Percentiles rank a stretch among this genome's conserved stretches.
phyloP scores from a whole-genome alignment of 2,113 vertebrate species.

The Eolophus roseicapilla region DNA sequence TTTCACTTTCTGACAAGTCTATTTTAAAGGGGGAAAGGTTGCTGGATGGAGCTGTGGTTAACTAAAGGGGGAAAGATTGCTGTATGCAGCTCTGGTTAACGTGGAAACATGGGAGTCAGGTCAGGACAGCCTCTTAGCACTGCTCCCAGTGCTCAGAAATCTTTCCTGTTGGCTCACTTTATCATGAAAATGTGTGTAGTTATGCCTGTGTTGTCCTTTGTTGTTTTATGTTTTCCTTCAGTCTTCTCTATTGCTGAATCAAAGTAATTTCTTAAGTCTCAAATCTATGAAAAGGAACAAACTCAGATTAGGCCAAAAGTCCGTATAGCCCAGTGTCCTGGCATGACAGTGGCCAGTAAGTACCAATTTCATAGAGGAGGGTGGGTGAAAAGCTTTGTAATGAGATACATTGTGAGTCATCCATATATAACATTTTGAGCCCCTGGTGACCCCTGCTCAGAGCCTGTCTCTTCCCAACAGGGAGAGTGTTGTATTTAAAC shows the following conservation, averaged over 20 bases:
- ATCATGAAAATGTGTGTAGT: not conserved
- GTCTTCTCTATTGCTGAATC: not conserved
- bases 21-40: not conserved
- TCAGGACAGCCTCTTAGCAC: not conserved
- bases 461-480: not conserved
- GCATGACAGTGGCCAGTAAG: not conserved
- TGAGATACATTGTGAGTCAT: not conserved
- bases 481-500: not conserved
- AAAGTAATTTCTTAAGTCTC: not conserved
- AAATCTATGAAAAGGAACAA: not conserved
- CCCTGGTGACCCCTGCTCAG: not conserved
- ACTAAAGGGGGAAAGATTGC: not conserved
- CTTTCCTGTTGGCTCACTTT: not conserved
- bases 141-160: not conserved
- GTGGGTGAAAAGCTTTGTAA: not conserved
- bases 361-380: not conserved
- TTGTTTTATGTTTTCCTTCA: not conserved
- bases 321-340: not conserved
- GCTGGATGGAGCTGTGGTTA: not conserved
- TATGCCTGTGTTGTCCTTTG: not conserved
- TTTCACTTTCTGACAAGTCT: not conserved
- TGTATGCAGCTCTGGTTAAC: not conserved
- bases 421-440: not conserved
- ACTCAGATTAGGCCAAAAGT: not conserved
- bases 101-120: not conserved